Percentiles rank a stretch among this genome's conserved stretches.
phyloP scores from a whole-genome alignment of 37 sponge, comb jelly and placozoan genomes.

The Spongilla lacustris region DNA sequence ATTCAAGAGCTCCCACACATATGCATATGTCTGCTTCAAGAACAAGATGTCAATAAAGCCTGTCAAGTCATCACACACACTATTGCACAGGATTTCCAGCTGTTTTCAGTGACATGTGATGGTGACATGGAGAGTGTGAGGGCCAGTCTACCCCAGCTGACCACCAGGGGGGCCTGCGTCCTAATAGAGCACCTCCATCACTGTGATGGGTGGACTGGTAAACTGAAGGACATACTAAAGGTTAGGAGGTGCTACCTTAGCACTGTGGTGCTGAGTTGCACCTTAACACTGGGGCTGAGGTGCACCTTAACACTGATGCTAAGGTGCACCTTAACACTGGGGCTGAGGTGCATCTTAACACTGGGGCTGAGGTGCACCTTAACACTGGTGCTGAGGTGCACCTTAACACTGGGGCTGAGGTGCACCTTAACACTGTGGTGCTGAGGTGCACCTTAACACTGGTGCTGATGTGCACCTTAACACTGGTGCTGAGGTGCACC shows the following conservation, averaged over 20 bases:
- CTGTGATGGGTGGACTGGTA: background rate
- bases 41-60: background rate
- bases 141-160: background rate
- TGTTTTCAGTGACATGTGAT: background rate
- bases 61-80: background rate
- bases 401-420: too few species aligned
- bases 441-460: too few species aligned
- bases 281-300: too few species aligned
- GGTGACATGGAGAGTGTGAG: background rate
- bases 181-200: conserved; percentile 31
- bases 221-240: background rate
- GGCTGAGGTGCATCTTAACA: too few species aligned
- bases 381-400: too few species aligned
- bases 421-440: too few species aligned
- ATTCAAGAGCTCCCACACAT: background rate
- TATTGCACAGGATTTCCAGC: background rate
- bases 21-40: background rate
- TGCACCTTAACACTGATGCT: too few species aligned
- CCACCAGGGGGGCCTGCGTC: conserved; percentile 13
- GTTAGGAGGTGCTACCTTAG: background rate
- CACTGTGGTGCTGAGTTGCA: background rate
- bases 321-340: too few species aligned
- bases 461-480: too few species aligned
- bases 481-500: too few species aligned
- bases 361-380: too few species aligned